Percentiles rank a stretch among this genome's conserved stretches.
phyloP scores from a whole-genome alignment of 2,888 invertebrate genomes.

The Zootermopsis nevadensis region DNA sequence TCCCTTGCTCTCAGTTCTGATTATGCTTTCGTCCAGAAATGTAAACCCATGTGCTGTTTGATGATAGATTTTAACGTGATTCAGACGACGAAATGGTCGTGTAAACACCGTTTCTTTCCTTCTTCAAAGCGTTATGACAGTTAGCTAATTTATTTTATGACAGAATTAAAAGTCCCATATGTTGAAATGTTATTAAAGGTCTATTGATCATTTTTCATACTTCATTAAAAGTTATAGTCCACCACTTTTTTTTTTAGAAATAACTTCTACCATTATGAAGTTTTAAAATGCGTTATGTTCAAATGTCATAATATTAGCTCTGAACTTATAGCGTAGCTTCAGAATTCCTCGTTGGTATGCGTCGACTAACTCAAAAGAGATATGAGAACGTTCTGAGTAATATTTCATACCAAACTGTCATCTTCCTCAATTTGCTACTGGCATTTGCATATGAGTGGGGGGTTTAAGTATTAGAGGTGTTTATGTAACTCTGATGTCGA shows the following conservation, averaged over 20 bases:
- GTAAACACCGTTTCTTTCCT: background rate
- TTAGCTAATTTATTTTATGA: background rate
- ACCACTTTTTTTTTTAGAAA: background rate
- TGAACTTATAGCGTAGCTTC: background rate
- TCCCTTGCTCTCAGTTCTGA: background rate
- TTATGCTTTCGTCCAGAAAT: background rate
- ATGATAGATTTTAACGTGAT: conserved; percentile 8
- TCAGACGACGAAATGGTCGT: background rate
- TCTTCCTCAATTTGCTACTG: background rate
- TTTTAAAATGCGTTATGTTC: background rate
- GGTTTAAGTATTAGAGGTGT: conserved; percentile 17
- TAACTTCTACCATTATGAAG: background rate
- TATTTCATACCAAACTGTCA: conserved; percentile 42
- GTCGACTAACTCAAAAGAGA: background rate
- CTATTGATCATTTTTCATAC: background rate
- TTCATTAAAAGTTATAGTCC: too few species aligned
- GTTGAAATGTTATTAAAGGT: background rate
- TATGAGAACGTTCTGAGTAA: background rate
- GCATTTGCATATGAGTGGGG: background rate
- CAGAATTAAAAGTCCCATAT: background rate
- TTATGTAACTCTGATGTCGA: conserved; percentile 17
- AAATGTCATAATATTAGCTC: background rate
- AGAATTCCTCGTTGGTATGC: background rate
- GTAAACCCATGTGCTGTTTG: background rate
- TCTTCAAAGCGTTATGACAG: background rate